Evolutionary conservation across 2,797 vertebrate species (phyloP), one percentile per base, ranked within the genome.

Genomic region (Anguilla megastoma): DNA sequence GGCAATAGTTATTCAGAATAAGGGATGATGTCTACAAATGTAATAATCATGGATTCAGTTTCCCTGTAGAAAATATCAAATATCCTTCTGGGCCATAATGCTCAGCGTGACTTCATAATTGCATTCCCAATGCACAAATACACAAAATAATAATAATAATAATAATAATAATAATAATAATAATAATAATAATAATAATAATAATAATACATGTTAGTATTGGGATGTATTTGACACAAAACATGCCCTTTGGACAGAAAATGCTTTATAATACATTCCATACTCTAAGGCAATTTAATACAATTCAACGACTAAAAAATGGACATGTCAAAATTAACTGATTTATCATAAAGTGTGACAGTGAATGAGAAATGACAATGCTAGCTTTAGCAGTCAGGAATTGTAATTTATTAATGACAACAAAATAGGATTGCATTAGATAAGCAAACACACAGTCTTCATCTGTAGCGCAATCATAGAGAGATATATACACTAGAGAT

Each of bases 151-250:
- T 36, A 82, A 21, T 24, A 45, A 92, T 91, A 90, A 0, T 85
- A 91, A 88, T 88, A 93, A 50, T 33, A 50, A 45, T 41, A 82
- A 21, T 24, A 45, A 92, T 91, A 90, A 0, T 85, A 91, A 88
- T 88, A 93, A 50, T 33, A 50, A 45, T 45, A 82, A 24, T 24
- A 45, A 92, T 91, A 90, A 50, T 33, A 82, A 24, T 24, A 45
- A 92, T 91, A 90, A 0, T 85, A 91, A 88, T 88, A 93, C 90
- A 90, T 87, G 88, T 21, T 10, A 50, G 54, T 4, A 92, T 91
- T 94, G 30, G 5, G 16, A 27, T 60, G 16, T 63, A 16, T 63
- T 36, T 41, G 54, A 63, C 58, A 84, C 50, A 58, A 85, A 85
- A 85, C 84, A 66, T 48, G 24, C 56, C 84, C 27, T 48, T 85